These are phyloP conservation scores for Neodon shergylaensis DNA, from an alignment of 2,113 vertebrate species.

Conservation along the genomic window DNA sequence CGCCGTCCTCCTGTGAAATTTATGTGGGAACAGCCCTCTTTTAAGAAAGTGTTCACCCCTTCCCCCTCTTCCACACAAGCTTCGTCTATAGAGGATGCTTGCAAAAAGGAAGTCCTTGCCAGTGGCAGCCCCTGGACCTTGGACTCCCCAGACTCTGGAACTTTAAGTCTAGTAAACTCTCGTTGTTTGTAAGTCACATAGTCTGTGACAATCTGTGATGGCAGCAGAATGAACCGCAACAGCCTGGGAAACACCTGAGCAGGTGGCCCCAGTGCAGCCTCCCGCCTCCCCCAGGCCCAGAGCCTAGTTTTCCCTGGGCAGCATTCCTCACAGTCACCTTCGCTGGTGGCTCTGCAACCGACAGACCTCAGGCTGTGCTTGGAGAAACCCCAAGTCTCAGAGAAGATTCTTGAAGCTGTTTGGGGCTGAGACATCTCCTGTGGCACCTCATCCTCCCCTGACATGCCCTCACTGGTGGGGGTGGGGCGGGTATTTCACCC, in stretches of 20 bases:
- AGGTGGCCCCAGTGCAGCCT: background rate
- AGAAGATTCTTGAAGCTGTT: constrained; percentile 5
- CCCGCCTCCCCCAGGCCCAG: background rate
- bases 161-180: background rate
- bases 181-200: too few species aligned
- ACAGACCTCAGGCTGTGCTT: background rate
- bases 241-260: background rate
- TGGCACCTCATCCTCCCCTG: background rate
- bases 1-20: background rate
- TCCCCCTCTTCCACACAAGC: background rate
- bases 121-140: background rate
- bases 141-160: background rate
- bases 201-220: background rate
- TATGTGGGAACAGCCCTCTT: background rate
- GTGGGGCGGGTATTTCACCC: background rate
- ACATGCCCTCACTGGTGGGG: background rate
- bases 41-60: background rate
- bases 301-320: background rate
- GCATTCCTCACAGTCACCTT: background rate
- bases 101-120: background rate
- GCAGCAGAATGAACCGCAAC: background rate
- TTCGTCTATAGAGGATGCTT: too few species aligned
- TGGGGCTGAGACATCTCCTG: background rate
- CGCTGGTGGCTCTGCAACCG: background rate
- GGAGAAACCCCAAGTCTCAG: background rate